phyloP scores from a whole-genome alignment of 92 coral and sea anemone genomes.

The Parazoanthus atlanticus region DNA sequence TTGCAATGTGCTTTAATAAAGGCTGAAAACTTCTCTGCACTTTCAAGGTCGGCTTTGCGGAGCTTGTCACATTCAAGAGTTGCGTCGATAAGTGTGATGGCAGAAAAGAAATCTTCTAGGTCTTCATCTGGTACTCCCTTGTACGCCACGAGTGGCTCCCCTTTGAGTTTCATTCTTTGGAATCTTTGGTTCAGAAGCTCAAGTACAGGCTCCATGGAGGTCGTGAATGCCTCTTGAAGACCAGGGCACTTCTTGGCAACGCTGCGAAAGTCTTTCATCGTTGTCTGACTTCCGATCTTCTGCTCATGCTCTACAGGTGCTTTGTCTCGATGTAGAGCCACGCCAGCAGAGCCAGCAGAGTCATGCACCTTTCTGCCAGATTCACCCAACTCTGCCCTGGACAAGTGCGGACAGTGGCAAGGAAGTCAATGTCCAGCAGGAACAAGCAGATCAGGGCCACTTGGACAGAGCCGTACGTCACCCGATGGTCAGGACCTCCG shows the following conservation, averaged over 20 bases:
- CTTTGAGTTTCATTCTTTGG: too few species aligned
- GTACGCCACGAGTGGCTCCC: too few species aligned
- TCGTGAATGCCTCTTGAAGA: too few species aligned
- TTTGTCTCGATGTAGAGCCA: not conserved
- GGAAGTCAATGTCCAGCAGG: not conserved
- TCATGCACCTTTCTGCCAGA: not conserved
- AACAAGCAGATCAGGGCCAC: not conserved
- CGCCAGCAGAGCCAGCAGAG: not conserved
- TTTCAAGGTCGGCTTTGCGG: not conserved
- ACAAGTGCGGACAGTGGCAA: not conserved
- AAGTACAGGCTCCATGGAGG: too few species aligned
- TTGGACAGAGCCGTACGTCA: not conserved
- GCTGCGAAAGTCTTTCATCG: not conserved
- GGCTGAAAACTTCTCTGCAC: not conserved
- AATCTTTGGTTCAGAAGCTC: too few species aligned
- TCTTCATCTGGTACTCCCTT: too few species aligned
- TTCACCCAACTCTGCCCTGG: not conserved
- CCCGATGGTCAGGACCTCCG: not conserved
- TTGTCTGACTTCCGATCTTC: not conserved
- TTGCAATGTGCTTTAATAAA: not conserved
- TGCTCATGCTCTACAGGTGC: not conserved
- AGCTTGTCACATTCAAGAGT: not conserved
- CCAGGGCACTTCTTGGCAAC: not conserved
- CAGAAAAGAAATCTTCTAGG: too few species aligned
- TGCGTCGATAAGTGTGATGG: not conserved